Conservation (phyloP, 2,113 vertebrate species). For the Macheiramphus alcinus region DNA sequence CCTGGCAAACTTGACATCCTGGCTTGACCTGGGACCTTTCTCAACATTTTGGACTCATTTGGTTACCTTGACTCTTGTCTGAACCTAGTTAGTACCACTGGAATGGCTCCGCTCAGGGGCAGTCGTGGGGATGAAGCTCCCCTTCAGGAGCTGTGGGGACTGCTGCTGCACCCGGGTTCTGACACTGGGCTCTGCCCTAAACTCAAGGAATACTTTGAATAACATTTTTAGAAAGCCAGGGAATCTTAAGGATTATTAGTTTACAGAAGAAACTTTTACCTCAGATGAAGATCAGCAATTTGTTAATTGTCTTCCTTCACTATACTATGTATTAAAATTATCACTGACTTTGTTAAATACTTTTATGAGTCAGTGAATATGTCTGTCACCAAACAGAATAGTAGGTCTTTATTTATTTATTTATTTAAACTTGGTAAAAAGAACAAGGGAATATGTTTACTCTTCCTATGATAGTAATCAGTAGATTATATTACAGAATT, state of each 20-base stretch:
- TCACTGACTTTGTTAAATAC: background rate
- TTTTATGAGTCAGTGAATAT: background rate
- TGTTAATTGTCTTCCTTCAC: background rate
- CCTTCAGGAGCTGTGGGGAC: too few relatives aligned
- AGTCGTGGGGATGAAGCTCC: background rate
- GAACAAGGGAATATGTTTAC: background rate
- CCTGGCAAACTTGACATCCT: background rate
- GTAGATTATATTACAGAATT: background rate
- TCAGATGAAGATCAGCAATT: background rate
- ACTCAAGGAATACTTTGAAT: background rate
- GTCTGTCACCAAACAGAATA: background rate
- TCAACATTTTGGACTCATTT: background rate
- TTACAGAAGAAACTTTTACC: background rate
- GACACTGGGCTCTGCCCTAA: background rate
- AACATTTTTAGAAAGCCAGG: background rate
- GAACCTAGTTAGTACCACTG: background rate
- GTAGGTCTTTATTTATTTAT: background rate
- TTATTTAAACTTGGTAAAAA: background rate
- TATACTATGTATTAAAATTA: background rate
- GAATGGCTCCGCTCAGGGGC: background rate
- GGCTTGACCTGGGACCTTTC: background rate
- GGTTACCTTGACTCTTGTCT: background rate
- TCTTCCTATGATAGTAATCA: background rate
- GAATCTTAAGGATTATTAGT: background rate
- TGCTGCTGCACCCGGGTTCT: accelerated